These are phyloP conservation scores for Agonum fuliginosum DNA, from an alignment of 2,888 invertebrate species.

Conservation along the genomic window DNA sequence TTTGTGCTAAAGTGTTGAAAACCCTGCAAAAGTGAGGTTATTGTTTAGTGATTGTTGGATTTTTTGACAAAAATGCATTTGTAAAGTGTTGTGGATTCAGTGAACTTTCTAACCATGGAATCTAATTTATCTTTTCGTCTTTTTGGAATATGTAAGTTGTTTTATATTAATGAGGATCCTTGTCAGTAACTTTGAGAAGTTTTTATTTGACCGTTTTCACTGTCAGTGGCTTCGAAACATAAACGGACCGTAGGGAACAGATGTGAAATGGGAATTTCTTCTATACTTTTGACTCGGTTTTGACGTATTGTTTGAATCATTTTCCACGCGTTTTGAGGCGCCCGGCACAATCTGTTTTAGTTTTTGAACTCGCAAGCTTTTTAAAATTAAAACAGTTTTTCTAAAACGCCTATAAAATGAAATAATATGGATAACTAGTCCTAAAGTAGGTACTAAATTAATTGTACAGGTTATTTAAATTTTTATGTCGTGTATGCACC, in stretches of 20 bases:
- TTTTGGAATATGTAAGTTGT: conserved; percentile 32
- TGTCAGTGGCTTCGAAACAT: conserved; percentile 1
- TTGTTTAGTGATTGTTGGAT: no score
- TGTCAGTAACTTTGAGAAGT: conserved; percentile 44
- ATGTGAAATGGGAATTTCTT: conserved; percentile 1
- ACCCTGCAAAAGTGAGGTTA: no score
- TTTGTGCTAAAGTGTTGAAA: background rate
- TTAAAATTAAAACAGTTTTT: no score
- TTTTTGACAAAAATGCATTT: no score
- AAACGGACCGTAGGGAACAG: background rate
- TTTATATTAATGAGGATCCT: background rate
- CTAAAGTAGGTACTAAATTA: no score
- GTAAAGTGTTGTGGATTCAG: no score
- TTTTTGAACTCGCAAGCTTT: no score
- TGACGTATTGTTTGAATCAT: conserved; percentile 31
- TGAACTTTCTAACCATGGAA: conserved; percentile 28
- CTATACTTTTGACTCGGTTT: conserved; percentile 6
- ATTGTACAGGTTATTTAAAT: no score
- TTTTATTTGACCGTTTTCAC: conserved; percentile 45
- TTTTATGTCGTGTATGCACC: no score
- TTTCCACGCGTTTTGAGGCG: background rate
- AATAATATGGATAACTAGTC: no score
- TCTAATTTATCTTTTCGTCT: background rate
- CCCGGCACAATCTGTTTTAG: background rate
- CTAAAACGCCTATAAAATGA: no score